Conservation (phyloP, 2,888 invertebrate species). For the Dasypogon diadema region DNA sequence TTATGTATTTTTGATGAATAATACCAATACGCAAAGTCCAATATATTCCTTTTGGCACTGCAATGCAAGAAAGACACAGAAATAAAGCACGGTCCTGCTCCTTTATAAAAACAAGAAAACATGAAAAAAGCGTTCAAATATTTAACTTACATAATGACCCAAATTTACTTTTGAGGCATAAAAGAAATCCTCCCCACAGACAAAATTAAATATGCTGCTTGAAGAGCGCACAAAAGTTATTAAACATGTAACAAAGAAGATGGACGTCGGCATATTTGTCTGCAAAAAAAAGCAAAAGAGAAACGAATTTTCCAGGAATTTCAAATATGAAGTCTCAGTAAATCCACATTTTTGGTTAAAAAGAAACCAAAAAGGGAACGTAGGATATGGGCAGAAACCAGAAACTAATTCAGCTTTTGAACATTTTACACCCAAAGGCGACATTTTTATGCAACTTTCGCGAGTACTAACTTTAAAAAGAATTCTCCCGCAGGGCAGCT, state of each 20-base stretch:
- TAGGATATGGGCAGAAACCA: not conserved
- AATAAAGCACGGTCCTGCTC: no score
- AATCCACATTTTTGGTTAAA: not conserved
- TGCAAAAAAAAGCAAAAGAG: no score
- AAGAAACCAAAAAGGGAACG: not conserved
- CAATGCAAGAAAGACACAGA: no score
- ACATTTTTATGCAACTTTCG: slow-evolving; percentile 9
- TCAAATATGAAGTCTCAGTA: not conserved
- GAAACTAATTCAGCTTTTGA: slow-evolving; percentile 4
- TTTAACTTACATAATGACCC: not conserved
- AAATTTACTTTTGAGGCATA: not conserved
- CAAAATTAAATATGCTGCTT: not conserved
- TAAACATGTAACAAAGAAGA: not conserved
- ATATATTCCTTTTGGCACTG: no score
- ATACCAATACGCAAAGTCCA: no score
- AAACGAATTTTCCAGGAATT: not conserved
- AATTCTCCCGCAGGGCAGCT: not conserved
- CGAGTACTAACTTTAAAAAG: slow-evolving; percentile 3
- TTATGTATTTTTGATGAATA: no score
- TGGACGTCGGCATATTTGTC: no score
- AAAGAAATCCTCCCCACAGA: not conserved
- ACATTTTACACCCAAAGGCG: not conserved
- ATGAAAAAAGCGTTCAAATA: not conserved
- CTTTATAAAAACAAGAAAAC: not conserved
- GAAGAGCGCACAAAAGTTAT: not conserved